Percentiles rank a stretch among this genome's conserved stretches.
Evolutionary conservation across 2,888 invertebrate species (phyloP).

Genomic region (Netelia virgata): DNA sequence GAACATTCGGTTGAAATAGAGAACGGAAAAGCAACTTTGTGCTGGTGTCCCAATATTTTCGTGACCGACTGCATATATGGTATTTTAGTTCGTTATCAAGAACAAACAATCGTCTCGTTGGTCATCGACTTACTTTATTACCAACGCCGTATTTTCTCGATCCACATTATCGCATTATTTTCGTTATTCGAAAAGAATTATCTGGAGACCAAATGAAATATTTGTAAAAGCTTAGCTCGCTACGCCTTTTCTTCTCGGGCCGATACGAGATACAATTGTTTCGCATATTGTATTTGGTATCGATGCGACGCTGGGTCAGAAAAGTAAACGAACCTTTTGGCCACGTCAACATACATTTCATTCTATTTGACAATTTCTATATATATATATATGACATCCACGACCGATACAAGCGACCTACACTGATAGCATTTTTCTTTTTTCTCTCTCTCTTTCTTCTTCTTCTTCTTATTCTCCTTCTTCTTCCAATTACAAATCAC

Average conservation of each 20-base stretch:
- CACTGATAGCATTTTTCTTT: conserved; percentile 27
- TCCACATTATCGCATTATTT: no score
- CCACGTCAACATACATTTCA: conserved; percentile 26
- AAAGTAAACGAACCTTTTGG: conserved; percentile 53
- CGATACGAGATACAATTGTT: neutral
- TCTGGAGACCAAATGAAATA: neutral
- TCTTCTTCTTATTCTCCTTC: no score
- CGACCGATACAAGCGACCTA: conserved; percentile 21
- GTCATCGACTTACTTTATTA: no score
- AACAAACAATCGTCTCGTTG: no score
- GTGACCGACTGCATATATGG: no score
- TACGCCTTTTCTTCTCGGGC: neutral
- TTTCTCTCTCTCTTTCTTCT: no score
- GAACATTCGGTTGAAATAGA: no score
- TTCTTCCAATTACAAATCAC: conserved; percentile 31
- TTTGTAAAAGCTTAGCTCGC: neutral
- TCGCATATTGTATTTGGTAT: neutral
- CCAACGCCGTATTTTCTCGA: no score
- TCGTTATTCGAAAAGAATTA: no score
- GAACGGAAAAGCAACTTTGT: no score
- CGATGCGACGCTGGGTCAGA: conserved; percentile 37
- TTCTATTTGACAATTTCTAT: conserved; percentile 15
- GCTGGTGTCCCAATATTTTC: no score
- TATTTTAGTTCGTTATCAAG: no score
- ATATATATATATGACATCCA: neutral